phyloP scores from a whole-genome alignment of 2,888 invertebrate species.

The Uloborus plumipes region DNA sequence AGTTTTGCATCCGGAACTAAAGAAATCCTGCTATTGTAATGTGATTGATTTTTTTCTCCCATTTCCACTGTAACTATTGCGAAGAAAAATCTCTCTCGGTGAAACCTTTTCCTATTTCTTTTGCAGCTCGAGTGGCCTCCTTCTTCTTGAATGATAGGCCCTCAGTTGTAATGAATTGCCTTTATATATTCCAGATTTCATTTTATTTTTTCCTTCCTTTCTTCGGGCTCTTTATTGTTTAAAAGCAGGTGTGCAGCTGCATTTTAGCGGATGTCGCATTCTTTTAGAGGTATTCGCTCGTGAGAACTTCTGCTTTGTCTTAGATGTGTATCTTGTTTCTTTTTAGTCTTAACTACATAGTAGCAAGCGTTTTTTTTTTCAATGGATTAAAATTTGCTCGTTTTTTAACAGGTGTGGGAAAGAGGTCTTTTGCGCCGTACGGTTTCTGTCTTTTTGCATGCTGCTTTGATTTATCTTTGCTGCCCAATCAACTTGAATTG shows the following conservation, averaged over 20 bases:
- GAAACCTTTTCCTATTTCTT: not conserved
- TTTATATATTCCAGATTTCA: not conserved
- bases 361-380: not conserved
- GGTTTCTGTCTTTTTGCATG: too few relatives aligned
- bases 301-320: constrained; percentile 20
- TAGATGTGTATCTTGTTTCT: not conserved
- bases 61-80: not conserved
- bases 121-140: constrained; percentile 9
- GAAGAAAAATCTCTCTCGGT: not conserved
- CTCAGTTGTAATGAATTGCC: constrained; percentile 15
- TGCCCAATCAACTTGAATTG: too few relatives aligned
- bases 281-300: constrained; percentile 7
- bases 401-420: constrained; percentile 3
- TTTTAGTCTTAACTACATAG: not conserved
- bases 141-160: constrained; percentile 1
- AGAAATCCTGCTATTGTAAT: not conserved
- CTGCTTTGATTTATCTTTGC: too few relatives aligned
- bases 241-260: constrained; percentile 44
- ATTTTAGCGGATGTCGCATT: constrained; percentile 10
- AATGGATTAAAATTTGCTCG: not conserved
- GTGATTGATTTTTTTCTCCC: not conserved
- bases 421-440: not conserved
- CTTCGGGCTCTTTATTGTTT: constrained; percentile 29
- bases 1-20: not conserved
- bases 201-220: constrained; percentile 1